phyloP scores from a whole-genome alignment of 2,113 vertebrate genomes.

The Oryzias curvinotus region DNA sequence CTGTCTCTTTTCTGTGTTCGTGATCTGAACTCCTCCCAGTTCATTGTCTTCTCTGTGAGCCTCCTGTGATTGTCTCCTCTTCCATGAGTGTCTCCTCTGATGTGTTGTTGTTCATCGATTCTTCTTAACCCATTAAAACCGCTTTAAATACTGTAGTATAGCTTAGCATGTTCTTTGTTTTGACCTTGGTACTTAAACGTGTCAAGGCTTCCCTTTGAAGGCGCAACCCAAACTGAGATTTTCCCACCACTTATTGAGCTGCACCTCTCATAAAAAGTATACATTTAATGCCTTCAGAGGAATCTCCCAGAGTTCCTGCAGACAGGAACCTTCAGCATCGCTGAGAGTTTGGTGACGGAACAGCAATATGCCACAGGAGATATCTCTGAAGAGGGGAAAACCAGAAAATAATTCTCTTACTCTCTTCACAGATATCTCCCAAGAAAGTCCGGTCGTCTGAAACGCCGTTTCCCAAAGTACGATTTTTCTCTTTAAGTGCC shows the following conservation, averaged over 20 bases:
- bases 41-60: slow-evolving; percentile 20
- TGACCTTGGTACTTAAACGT: not conserved
- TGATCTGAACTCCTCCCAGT: not conserved
- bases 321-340: slow-evolving; percentile 13
- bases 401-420: slow-evolving; percentile 81
- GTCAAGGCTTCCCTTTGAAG: not conserved
- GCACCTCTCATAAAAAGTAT: too few relatives aligned
- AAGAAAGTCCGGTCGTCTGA: slow-evolving; percentile 82
- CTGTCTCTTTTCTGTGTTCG: slow-evolving; percentile 2
- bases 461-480: slow-evolving; percentile 82
- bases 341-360: slow-evolving; percentile 47
- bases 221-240: too few relatives aligned
- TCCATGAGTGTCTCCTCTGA: slow-evolving; percentile 73
- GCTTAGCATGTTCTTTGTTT: too few relatives aligned
- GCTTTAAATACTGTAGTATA: too few relatives aligned
- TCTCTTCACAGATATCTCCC: slow-evolving; percentile 87
- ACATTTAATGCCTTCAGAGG: slow-evolving; percentile 3
- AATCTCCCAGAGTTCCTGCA: slow-evolving; percentile 33
- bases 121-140: slow-evolving; percentile 14
- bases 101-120: slow-evolving; percentile 73
- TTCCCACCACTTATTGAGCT: too few relatives aligned
- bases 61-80: slow-evolving; percentile 53
- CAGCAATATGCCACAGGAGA: slow-evolving; percentile 78
- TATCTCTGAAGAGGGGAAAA: slow-evolving; percentile 84
- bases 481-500: slow-evolving; percentile 64